Conservation (phyloP, 2,888 invertebrate species). For the Ephialtes manifestator region DNA sequence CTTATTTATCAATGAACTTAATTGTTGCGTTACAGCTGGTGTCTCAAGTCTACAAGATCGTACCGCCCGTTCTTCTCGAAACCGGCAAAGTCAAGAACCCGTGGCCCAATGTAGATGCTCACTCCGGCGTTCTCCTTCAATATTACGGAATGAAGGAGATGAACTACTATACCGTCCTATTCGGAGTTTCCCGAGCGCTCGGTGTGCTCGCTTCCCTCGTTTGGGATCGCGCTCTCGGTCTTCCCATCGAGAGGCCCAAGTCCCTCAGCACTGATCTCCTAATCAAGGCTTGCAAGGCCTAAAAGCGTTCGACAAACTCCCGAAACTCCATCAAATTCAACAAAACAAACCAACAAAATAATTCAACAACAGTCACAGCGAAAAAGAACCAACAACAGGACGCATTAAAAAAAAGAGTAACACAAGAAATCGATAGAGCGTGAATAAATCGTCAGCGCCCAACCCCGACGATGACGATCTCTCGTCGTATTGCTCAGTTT, state of each 20-base stretch:
- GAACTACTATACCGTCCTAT: slow-evolving; percentile 96
- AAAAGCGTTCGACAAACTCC: slow-evolving; percentile 67
- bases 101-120: slow-evolving; percentile 99
- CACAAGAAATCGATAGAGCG: background rate
- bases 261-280: slow-evolving; percentile 88
- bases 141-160: slow-evolving; percentile 95
- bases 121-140: slow-evolving; percentile 93
- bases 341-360: slow-evolving; percentile 40
- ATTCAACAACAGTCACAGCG: slow-evolving; percentile 1
- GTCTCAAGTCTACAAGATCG: slow-evolving; percentile 95
- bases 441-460: slow-evolving; percentile 16
- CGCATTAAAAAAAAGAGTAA: background rate
- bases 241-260: slow-evolving; percentile 95
- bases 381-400: slow-evolving; percentile 34
- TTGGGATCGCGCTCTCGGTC: slow-evolving; percentile 94
- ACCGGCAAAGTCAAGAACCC: slow-evolving; percentile 99
- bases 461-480: slow-evolving; percentile 42
- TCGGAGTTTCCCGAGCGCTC: slow-evolving; percentile 95
- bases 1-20: slow-evolving; percentile 4
- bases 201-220: slow-evolving; percentile 93
- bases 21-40: slow-evolving; percentile 89
- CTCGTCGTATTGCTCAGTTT: slow-evolving; percentile 61
- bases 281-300: slow-evolving; percentile 83
- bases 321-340: slow-evolving; percentile 37
- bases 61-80: slow-evolving; percentile 96